A percentile compares a stretch with the other conserved stretches of the same genome.
Conservation (phyloP, 2,797 vertebrate species). For the Sciaenops ocellatus region DNA sequence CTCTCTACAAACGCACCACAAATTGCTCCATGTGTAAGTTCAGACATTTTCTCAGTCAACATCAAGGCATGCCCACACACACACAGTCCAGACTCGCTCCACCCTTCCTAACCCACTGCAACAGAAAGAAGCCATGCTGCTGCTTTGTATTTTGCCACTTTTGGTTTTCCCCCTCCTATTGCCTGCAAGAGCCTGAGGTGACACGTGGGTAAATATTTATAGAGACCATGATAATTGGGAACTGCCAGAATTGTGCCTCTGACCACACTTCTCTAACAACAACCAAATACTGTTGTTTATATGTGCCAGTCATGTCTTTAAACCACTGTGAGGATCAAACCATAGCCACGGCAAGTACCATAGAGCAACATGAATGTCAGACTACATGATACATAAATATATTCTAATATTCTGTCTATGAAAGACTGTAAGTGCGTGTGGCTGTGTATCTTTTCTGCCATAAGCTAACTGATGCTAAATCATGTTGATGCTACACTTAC, state of each 20-base stretch:
- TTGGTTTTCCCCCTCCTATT: conserved; percentile 31
- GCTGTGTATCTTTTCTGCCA: too few relatives aligned
- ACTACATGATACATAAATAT: too few relatives aligned
- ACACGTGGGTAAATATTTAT: conserved; percentile 33
- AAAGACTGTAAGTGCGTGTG: neutral
- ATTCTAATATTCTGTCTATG: neutral
- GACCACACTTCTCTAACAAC: neutral
- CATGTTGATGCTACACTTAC: too few relatives aligned
- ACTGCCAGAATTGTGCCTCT: conserved; percentile 1
- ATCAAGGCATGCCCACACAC: conserved; percentile 40
- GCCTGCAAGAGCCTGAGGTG: conserved; percentile 26
- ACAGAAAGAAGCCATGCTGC: conserved; percentile 11
- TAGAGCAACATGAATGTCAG: neutral
- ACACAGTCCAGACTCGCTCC: conserved; percentile 15
- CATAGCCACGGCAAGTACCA: neutral
- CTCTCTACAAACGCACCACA: conserved; percentile 18
- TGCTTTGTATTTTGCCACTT: conserved; percentile 38
- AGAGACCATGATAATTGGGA: conserved; percentile 24
- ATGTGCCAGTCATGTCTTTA: neutral
- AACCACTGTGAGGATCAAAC: neutral
- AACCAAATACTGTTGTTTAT: neutral
- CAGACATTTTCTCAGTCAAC: conserved; percentile 26
- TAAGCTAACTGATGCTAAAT: too few relatives aligned
- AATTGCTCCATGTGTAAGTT: conserved; percentile 19
- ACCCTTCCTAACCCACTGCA: conserved; percentile 4